Base-by-base conservation (phyloP, 2,888 invertebrate species). In the Spialia ferax region DNA sequence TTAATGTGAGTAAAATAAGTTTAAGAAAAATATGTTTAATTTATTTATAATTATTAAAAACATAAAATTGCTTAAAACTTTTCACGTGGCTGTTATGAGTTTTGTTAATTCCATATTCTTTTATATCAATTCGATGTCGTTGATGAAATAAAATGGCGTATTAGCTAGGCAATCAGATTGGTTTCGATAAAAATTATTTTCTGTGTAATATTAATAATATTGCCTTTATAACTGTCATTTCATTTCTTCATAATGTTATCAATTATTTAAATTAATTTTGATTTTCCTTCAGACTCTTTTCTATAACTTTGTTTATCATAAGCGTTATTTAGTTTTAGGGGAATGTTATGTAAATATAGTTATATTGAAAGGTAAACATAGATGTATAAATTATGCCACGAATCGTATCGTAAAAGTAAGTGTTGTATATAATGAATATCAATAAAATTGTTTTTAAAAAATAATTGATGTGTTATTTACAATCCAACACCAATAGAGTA, bases 311-410 rank as follows among this genome's bases (percentile, higher is more conserved):
- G 60, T 75, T 77, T 77, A 71, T 74, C 74, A 71, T 83, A 84
- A 77, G 91, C 91, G 93, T 93, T 93, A 93, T 91, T 91, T 93
- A 93, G 91, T 93, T 92, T 76, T 93, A 93, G 87, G 88, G 77
- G 82, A 65, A 83, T 85, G 86, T 91, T 92, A 82, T 89, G 91
- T 91, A 89, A 82, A 91, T 91, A 90, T 79, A 77, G 79, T 74
- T 69, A 15, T 45, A 48, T 15, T 13, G 54, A 52, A n/a, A 10
- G 26, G 3, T 11, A 13, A 29, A 48, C 32, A 57, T 48, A 20
- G 50, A 18, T 65, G 69, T 68, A 69, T 71, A 69, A 70, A 68
- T 57, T 63, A 68, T 68, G 68, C 68, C 65, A 42, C 23, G 23
- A 22, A 35, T 42, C 42, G 42, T 42, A 42, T 42, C 42, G 22